Evolutionary conservation across 2,888 invertebrate genomes (phyloP).

Genomic region (Drosophila neotestacea): DNA sequence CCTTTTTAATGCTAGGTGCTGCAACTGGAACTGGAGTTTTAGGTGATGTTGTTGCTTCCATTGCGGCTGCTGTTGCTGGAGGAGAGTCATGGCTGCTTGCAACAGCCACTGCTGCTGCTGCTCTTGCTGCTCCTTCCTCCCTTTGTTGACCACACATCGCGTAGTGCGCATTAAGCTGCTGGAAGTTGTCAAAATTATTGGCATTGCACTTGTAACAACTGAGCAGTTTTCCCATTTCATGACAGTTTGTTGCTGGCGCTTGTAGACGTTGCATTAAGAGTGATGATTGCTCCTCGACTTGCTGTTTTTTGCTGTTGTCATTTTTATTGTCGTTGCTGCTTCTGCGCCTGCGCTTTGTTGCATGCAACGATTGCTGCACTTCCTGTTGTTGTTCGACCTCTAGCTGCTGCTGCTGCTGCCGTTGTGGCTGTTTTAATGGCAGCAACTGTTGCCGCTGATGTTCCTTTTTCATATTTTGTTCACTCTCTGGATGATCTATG

Average conservation of each 20-base stretch:
- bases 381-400: conserved; percentile 37
- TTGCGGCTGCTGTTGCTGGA: conserved; percentile 68
- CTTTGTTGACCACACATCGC: conserved; percentile 85
- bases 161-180: conserved; percentile 90
- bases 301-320: conserved; percentile 8
- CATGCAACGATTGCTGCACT: conserved; percentile 39
- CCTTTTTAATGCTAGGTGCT: conserved; percentile 48
- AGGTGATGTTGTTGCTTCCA: neutral
- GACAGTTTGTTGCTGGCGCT: conserved; percentile 24
- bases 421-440: conserved; percentile 24
- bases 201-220: conserved; percentile 90
- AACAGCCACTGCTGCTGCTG: conserved; percentile 78
- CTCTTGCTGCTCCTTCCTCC: conserved; percentile 45
- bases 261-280: conserved; percentile 67
- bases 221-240: conserved; percentile 16
- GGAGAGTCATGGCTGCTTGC: conserved; percentile 76
- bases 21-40: neutral
- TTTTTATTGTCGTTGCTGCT: conserved; percentile 19
- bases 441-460: conserved; percentile 32
- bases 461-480: conserved; percentile 38
- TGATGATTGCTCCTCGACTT: conserved; percentile 26
- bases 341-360: conserved; percentile 33
- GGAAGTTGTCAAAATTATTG: conserved; percentile 89
- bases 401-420: conserved; percentile 31
- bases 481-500: conserved; percentile 83